A percentile compares a stretch with the other conserved stretches of the same genome.
Evolutionary conservation across 2,888 invertebrate genomes (phyloP).

Genomic region (Ecdyonurus torrentis): DNA sequence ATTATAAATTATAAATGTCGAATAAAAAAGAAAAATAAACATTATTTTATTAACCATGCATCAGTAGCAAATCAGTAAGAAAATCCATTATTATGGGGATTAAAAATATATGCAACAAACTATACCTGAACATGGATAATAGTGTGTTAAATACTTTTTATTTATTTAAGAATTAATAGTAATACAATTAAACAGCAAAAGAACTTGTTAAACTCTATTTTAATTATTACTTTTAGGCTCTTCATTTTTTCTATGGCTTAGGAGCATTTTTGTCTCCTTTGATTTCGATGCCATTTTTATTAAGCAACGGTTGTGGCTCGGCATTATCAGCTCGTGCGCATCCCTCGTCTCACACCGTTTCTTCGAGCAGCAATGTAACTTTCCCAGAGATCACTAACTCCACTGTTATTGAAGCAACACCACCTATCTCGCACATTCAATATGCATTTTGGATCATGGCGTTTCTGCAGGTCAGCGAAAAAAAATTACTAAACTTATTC

Average conservation of each 20-base stretch:
- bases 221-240: background rate
- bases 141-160: too few species aligned
- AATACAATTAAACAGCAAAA: too few species aligned
- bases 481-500: too few species aligned
- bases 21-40: too few species aligned
- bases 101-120: too few species aligned
- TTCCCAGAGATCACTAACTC: background rate
- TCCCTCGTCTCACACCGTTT: background rate
- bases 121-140: too few species aligned
- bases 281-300: background rate
- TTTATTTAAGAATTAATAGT: too few species aligned
- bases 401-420: background rate
- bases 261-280: constrained; percentile 1
- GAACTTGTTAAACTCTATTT: too few species aligned
- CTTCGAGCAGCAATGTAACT: background rate
- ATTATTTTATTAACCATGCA: too few species aligned
- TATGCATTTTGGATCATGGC: constrained; percentile 1
- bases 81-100: too few species aligned
- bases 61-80: too few species aligned
- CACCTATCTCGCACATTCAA: background rate
- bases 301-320: background rate
- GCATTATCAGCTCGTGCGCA: background rate
- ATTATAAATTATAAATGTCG: too few species aligned
- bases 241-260: background rate
- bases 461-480: background rate